phyloP scores from a whole-genome alignment of 2,797 vertebrate species.

The Sebastes cheni region DNA sequence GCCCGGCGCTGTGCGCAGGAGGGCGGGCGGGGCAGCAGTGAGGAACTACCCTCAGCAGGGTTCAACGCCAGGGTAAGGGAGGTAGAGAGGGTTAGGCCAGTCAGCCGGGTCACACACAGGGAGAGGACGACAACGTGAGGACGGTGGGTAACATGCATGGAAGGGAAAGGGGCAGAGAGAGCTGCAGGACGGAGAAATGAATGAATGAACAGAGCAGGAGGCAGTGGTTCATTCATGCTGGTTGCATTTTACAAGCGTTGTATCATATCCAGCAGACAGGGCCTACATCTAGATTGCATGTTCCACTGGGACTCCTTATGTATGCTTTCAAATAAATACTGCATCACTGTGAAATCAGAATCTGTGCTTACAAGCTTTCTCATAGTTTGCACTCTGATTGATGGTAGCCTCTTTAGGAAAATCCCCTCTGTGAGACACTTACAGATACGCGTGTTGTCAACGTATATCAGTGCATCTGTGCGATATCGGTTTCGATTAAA shows the following conservation, averaged over 20 bases:
- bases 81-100: conserved; percentile 26
- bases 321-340: conserved; percentile 31
- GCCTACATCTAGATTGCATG: conserved; percentile 22
- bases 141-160: conserved; percentile 9
- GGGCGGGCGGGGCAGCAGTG: conserved; percentile 37
- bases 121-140: conserved; percentile 8
- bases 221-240: conserved; percentile 30
- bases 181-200: conserved; percentile 25
- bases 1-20: conserved; percentile 32
- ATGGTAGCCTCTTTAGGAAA: conserved; percentile 18
- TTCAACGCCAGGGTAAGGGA: conserved; percentile 63
- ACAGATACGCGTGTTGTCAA: not conserved
- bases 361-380: conserved; percentile 1
- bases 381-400: conserved; percentile 17
- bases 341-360: conserved; percentile 23
- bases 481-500: conserved; percentile 18
- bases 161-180: not conserved
- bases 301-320: conserved; percentile 25
- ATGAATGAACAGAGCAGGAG: conserved; percentile 34
- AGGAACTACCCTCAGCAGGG: conserved; percentile 59
- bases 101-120: conserved; percentile 34
- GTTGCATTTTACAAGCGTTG: conserved; percentile 25
- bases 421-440: conserved; percentile 4
- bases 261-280: conserved; percentile 12
- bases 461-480: not conserved